Conservation (phyloP, 2,797 vertebrate species). For the Megalops cyprinoides region DNA sequence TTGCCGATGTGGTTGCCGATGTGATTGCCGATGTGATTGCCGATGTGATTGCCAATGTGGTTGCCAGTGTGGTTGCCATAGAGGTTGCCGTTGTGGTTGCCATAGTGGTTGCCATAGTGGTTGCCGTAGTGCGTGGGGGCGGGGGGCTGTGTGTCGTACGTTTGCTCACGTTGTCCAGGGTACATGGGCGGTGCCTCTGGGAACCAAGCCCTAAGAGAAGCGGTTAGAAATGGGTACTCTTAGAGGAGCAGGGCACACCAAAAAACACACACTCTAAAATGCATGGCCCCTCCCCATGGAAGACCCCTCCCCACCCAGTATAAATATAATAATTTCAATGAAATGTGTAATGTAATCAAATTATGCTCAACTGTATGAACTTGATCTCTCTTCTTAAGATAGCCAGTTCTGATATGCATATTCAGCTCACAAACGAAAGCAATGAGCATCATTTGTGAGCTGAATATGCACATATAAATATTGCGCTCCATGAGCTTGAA, state of each 20-base stretch:
- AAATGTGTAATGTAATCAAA: too few species aligned
- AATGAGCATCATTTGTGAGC: too few species aligned
- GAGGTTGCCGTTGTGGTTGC: conserved; percentile 55
- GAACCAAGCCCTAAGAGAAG: conserved; percentile 43
- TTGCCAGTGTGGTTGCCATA: conserved; percentile 43
- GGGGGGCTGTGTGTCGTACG: conserved; percentile 48
- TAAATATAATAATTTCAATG: not conserved
- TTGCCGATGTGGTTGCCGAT: conserved; percentile 18
- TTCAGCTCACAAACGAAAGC: too few species aligned
- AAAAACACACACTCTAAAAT: too few species aligned
- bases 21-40: conserved; percentile 48
- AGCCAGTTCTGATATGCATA: too few species aligned
- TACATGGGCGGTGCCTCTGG: conserved; percentile 52
- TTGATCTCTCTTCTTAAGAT: too few species aligned
- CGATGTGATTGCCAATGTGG: conserved; percentile 32
- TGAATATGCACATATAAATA: too few species aligned
- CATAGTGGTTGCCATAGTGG: conserved; percentile 1
- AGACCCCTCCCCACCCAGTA: not conserved
- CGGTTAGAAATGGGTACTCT: not conserved
- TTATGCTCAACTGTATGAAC: too few species aligned
- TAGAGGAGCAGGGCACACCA: not conserved
- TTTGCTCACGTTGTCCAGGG: conserved; percentile 53
- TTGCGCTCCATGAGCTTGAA: too few species aligned
- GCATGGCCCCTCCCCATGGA: too few species aligned
- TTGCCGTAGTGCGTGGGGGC: conserved; percentile 7